These are phyloP conservation scores for Saccostrea cuccullata DNA, from an alignment of 1,140 invertebrate species.

Conservation along the genomic window DNA sequence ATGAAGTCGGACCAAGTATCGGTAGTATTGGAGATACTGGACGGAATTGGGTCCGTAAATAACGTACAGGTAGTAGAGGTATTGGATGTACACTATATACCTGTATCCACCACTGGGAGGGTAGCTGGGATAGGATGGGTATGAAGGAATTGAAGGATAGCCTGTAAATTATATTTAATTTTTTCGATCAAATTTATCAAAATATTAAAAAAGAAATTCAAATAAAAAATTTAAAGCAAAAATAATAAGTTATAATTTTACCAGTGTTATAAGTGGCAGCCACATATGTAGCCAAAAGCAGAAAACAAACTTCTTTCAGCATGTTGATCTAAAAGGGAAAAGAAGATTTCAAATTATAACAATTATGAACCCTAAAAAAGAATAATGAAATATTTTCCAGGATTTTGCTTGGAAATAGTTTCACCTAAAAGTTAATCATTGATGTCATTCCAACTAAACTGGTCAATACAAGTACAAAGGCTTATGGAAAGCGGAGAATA, in stretches of 20 bases:
- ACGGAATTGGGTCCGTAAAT: constrained; percentile 5
- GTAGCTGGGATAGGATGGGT: background rate
- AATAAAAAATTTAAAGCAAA: no score
- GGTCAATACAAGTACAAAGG: no score
- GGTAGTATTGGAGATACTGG: background rate
- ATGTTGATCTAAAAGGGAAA: background rate
- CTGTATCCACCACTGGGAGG: background rate
- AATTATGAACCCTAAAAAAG: background rate
- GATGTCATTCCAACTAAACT: no score
- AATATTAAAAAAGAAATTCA: no score
- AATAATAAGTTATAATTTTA: background rate
- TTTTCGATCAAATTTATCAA: no score
- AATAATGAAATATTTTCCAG: background rate
- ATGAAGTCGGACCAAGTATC: background rate
- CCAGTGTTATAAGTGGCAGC: background rate
- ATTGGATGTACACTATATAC: background rate
- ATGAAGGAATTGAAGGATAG: background rate
- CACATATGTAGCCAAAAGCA: constrained; percentile 10
- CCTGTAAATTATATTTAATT: background rate
- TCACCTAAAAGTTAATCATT: no score
- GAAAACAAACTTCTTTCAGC: constrained; percentile 21
- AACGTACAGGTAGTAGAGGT: constrained; percentile 14
- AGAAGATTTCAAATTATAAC: background rate
- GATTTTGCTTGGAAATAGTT: background rate
- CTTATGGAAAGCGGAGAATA: background rate